Evolutionary conservation across 1,140 invertebrate genomes (phyloP).

Genomic region (Heliothis subflexa): DNA sequence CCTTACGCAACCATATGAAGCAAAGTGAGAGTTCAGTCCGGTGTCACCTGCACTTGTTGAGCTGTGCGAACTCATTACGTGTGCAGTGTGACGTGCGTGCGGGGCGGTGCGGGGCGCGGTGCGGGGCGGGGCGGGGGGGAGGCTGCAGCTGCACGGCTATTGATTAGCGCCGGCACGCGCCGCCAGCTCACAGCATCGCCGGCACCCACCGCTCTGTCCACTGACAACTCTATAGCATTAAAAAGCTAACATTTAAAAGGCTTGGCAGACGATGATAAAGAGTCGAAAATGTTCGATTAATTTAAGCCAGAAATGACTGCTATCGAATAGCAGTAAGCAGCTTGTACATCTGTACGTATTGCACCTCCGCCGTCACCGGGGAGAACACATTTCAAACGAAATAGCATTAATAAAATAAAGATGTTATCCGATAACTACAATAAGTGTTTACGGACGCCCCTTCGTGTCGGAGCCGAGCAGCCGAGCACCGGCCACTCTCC

Average conservation of each 20-base stretch:
- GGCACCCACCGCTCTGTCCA: no score
- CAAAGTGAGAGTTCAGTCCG: no score
- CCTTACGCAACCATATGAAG: no score
- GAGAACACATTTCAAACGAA: neutral
- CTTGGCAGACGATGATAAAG: no score
- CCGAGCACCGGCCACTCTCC: neutral
- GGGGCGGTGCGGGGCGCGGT: neutral
- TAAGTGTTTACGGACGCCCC: constrained; percentile 17
- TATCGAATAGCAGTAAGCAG: no score
- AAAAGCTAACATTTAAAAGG: no score
- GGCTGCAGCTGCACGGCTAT: constrained; percentile 30
- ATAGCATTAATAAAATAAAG: constrained; percentile 39
- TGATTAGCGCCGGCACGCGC: constrained; percentile 29
- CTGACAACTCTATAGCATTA: no score
- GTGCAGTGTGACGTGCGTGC: neutral
- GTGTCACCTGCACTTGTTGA: neutral
- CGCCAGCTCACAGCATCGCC: neutral
- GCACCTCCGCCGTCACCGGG: no score
- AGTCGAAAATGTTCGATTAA: no score
- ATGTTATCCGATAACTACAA: constrained; percentile 37
- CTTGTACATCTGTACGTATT: no score
- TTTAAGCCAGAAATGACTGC: no score
- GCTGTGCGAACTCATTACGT: neutral
- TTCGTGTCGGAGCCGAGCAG: neutral
- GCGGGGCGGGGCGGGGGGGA: constrained; percentile 19